These are phyloP conservation scores for Rutpela maculata DNA, from an alignment of 2,888 invertebrate species.

Conservation along the genomic window DNA sequence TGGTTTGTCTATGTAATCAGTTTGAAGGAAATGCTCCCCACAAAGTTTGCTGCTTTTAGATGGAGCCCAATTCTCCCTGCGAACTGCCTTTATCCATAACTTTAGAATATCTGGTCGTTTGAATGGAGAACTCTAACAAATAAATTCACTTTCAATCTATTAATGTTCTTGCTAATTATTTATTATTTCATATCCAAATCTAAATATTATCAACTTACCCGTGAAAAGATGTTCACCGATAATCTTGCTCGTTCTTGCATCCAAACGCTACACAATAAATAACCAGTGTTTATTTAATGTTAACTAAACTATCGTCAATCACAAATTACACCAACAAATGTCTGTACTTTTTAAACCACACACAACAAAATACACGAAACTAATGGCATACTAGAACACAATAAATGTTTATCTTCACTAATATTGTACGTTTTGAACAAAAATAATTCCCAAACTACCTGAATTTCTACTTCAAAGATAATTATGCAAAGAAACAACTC, in stretches of 20 bases:
- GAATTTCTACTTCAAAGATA: not conserved
- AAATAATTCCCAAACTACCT: too few species aligned
- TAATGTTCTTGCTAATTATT: too few species aligned
- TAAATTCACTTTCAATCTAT: too few species aligned
- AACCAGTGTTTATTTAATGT: conserved; percentile 17
- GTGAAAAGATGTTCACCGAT: conserved; percentile 17
- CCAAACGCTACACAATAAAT: conserved; percentile 38
- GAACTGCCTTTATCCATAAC: conserved; percentile 24
- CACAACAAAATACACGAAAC: too few species aligned
- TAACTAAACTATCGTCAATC: not conserved
- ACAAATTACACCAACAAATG: not conserved
- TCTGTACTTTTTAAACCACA: too few species aligned
- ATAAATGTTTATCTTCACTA: too few species aligned
- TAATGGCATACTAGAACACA: too few species aligned
- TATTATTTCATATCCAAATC: not conserved
- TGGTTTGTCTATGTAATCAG: conserved; percentile 38
- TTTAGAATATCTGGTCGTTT: not conserved
- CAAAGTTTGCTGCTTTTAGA: conserved; percentile 55
- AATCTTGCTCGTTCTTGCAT: conserved; percentile 34
- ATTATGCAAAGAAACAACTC: not conserved
- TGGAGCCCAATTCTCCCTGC: conserved; percentile 57
- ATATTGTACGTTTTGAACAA: too few species aligned
- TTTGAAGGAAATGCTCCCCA: conserved; percentile 51
- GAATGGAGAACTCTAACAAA: conserved; percentile 15
- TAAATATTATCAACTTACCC: conserved; percentile 26